A percentile compares a stretch with the other conserved stretches of the same genome.
Conservation (phyloP, 2,797 vertebrate genomes). For the Taeniopygia guttata region DNA sequence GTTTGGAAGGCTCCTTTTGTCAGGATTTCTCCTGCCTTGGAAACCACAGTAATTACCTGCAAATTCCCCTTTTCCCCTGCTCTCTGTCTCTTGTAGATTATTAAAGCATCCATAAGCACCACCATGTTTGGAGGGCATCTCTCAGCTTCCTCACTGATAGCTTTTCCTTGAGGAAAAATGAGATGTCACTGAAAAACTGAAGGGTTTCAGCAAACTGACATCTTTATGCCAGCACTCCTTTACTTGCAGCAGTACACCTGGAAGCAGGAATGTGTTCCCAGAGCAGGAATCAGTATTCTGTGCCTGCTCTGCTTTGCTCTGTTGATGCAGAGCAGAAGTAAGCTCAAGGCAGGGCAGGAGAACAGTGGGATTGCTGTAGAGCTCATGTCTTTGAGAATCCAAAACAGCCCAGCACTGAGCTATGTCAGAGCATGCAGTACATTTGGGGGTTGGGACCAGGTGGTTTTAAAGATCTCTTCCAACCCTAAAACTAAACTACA, state of each 20-base stretch:
- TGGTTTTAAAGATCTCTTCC: background rate
- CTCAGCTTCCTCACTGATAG: background rate
- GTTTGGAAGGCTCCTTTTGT: background rate
- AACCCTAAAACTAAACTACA: background rate
- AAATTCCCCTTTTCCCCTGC: background rate
- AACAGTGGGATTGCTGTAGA: background rate
- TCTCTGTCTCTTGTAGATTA: background rate
- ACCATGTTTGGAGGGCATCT: background rate
- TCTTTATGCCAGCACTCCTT: background rate
- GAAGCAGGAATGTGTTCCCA: background rate
- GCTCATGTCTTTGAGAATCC: background rate
- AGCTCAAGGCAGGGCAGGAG: background rate
- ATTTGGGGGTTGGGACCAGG: rapidly evolving
- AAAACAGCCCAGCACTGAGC: background rate
- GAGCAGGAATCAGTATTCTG: background rate
- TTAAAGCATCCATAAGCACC: background rate
- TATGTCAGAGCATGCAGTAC: background rate
- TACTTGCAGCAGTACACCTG: background rate
- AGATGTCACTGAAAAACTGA: background rate
- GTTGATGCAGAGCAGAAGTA: background rate
- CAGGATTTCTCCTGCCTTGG: background rate
- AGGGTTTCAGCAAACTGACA: background rate
- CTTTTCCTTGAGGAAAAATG: background rate
- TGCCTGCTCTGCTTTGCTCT: background rate
- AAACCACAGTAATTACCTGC: background rate